Base-by-base conservation (phyloP, 2,113 vertebrate species). In the Silurus asotus region DNA sequence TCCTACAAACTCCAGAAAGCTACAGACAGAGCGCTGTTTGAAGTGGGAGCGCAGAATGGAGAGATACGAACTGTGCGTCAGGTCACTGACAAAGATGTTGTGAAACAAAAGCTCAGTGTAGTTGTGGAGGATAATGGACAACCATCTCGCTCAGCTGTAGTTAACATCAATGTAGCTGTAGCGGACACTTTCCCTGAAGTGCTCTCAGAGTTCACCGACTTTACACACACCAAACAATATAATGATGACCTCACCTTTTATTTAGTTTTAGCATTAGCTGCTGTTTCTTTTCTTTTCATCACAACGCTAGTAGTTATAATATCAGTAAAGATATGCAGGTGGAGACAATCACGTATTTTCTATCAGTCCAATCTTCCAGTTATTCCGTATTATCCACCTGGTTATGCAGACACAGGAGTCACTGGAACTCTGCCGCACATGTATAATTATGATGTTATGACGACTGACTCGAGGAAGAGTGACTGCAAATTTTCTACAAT, bases 391-490 rank as follows among this genome's bases (percentile, higher is more conserved):
- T 91, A 89, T 81, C 88, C 88, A 78, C 70, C 89, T 7, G 75
- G 81, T 81, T 92, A 89, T 74, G n/a, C 89, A 87, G 90, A 88
- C 53, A 87, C 74, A 67, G 87, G 86, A 65, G 89, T 86, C 20
- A 87, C 87, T 65, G 87, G 87, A 86, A 85, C 90, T 86, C 86
- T 91, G 10, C 89, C 82, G 17, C 90, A 90, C 65, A 88, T 85
- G 59, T 89, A 91, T 76, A 91, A 89, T 83, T 90, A 91, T 85
- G 89, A 96, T 89, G 94, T 95, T 67, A 95, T 95, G 85, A 96
- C 95, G 53, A 95, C 95, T 0, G 95, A 96, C 90, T 96, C 96
- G 0, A 94, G 92, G 82, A 95, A 94, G 88, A 95, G 95, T 86
- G 84, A 88, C 70, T 77, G 79, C 59, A 89, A 86, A 65, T 90